phyloP scores from a whole-genome alignment of 1,140 invertebrate species.

The Antheraea mylitta region DNA sequence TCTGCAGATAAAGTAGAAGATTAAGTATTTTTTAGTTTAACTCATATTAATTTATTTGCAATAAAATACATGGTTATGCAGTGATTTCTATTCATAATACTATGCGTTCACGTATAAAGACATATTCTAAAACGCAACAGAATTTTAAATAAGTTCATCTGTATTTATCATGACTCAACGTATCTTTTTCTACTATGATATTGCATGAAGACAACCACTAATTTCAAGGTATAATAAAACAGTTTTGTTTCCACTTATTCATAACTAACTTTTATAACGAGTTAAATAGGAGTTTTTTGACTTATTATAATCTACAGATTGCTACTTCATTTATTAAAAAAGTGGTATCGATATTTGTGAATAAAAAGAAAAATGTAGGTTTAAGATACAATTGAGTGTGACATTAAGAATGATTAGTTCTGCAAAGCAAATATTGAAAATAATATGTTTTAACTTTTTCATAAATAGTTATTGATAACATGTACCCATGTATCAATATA shows the following conservation, averaged over 20 bases:
- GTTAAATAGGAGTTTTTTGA: background rate
- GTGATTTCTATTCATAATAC: slow-evolving; percentile 3
- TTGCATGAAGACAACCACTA: background rate
- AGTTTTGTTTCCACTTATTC: background rate
- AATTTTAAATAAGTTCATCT: background rate
- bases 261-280: background rate
- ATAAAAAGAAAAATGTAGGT: too few species aligned
- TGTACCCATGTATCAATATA: too few species aligned
- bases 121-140: background rate
- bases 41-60: too few species aligned
- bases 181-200: background rate
- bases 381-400: too few species aligned
- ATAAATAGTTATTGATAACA: too few species aligned
- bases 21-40: too few species aligned
- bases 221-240: background rate
- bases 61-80: too few species aligned
- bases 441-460: too few species aligned
- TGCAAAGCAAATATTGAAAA: too few species aligned
- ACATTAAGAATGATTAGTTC: too few species aligned
- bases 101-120: background rate
- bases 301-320: background rate
- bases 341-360: too few species aligned
- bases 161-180: background rate
- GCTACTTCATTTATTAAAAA: background rate
- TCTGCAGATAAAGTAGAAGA: too few species aligned